Conservation (phyloP, 2,797 vertebrate species). For the Ptychobarbus kaznakovi region DNA sequence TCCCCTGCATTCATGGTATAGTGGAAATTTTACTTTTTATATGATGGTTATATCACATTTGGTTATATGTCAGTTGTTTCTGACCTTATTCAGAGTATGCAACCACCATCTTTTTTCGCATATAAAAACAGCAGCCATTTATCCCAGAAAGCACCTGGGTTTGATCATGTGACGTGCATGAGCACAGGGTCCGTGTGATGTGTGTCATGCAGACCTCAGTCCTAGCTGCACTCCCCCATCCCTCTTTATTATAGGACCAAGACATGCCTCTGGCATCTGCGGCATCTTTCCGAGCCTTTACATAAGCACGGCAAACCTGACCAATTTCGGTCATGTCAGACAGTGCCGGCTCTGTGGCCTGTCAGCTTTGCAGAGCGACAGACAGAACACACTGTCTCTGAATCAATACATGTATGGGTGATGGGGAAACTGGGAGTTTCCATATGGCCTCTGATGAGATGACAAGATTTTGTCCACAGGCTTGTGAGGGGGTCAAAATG, state of each 20-base stretch:
- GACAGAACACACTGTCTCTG: slow-evolving; percentile 33
- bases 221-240: slow-evolving; percentile 44
- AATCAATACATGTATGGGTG: slow-evolving; percentile 44
- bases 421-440: slow-evolving; percentile 39
- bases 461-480: slow-evolving; percentile 57
- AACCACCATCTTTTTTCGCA: not conserved
- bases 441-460: slow-evolving; percentile 55
- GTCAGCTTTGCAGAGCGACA: slow-evolving; percentile 44
- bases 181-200: slow-evolving; percentile 37
- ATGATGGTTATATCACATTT: not conserved
- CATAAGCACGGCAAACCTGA: slow-evolving; percentile 59
- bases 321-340: slow-evolving; percentile 58
- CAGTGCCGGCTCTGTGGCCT: slow-evolving; percentile 44
- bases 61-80: not conserved
- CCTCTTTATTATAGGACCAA: slow-evolving; percentile 49
- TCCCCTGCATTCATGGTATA: not conserved
- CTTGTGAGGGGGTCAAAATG: slow-evolving; percentile 59
- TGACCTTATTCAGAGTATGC: not conserved
- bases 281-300: slow-evolving; percentile 61
- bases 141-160: slow-evolving; percentile 18
- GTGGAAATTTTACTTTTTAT: not conserved
- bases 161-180: slow-evolving; percentile 39
- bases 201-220: slow-evolving; percentile 42
- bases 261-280: slow-evolving; percentile 51
- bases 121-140: not conserved